Base-by-base conservation (phyloP, 2,888 invertebrate species). In the Cerastis leucographa region DNA sequence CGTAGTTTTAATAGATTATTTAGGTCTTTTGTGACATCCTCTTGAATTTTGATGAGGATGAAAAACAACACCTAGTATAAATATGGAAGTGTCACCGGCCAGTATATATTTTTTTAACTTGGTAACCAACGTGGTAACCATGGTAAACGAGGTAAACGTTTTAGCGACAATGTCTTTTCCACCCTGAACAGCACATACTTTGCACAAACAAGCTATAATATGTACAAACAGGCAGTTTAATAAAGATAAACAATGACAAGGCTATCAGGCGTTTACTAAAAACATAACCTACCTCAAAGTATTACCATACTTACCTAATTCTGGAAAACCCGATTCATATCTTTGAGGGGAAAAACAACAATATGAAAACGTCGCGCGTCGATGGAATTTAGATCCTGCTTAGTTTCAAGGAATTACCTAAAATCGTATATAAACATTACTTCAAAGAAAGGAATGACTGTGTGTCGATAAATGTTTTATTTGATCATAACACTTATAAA, bases 391-490 rank as follows among this genome's bases (percentile, higher is more conserved):
- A 78, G 49, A 73, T 80, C 65, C 73, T 44, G 29, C 49, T 73
- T 59, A 42, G 35, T 1, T 73, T 59, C 56, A 73, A 59, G 42
- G 80, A 79, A 78, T 35, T 49, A 56, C 22, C 49, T 51, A 51
- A 73, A 29, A 11, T 7, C 35, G 35, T 40, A 14, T 64, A 40
- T 66, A 72, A 35, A 56, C 17, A 72, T 56, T 25, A 66, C 2
- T 78, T 73, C 65, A 66, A 66, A 66, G 73, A 78, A 78, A 80
- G 51, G 56, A 51, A 80, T 80, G 65, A 75, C 62, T 54, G 35
- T 40, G 35, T 64, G 49, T 40, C 35, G 42, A 51, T 73, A 44
- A 51, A 74, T 74, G 40, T 71, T 59, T 49, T 65, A 49, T 79
- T 56, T 49, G 64, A 64, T 42, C 42, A 17, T 42, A 17, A 51